Base-by-base conservation (phyloP, 2,113 vertebrate species). In the Macroglossus sobrinus region DNA sequence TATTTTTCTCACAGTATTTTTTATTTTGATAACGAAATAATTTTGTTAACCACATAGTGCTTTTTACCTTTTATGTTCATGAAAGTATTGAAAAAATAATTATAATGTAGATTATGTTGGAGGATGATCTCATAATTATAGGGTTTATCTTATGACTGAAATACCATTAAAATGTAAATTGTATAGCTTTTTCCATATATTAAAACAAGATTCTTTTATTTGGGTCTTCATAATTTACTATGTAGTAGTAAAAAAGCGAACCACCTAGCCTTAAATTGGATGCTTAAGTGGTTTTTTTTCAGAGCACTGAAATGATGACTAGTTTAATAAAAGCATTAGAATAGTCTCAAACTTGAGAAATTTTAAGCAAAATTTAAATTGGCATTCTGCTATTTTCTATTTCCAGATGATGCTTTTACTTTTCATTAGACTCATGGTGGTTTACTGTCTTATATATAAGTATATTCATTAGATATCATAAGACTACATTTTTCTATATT, bases 281-380 rank as follows among this genome's bases (percentile, higher is more conserved):
- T 15, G 2, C 19, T 72, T 68, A 19, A 35, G 1, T 89, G 4
- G 84, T 76, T 94, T 66, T 55, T 80, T 72, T 50, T 68, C 24
- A 93, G 71, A 90, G 38, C 19, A 16, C 12, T 66, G 18, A 50
- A 72, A 22, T 80, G 28, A 26, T 45, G 26, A 82, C 80, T 26
- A 53, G 3, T 64, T 84, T 75, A 63, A 59, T 19, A 18, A 66
- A 82, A 92, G 19, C 26, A 14, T 81, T n/a, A 57, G 38, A 50
- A 68, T 89, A 43, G 9, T 40, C 30, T 66, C 19, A 6, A 82
- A 66, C 66, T 47, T 95, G 55, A 57, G 5, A 84, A 2, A 4
- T 74, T 12, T 79, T 93, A 89, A 84, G 18, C 82, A 86, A 69
- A 94, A 91, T 71, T 74, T 86, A 55, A 95, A 78, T 89, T 69